Evolutionary conservation across 2,113 vertebrate species (phyloP).

Genomic region (Ophthalmolycus amberensis): DNA sequence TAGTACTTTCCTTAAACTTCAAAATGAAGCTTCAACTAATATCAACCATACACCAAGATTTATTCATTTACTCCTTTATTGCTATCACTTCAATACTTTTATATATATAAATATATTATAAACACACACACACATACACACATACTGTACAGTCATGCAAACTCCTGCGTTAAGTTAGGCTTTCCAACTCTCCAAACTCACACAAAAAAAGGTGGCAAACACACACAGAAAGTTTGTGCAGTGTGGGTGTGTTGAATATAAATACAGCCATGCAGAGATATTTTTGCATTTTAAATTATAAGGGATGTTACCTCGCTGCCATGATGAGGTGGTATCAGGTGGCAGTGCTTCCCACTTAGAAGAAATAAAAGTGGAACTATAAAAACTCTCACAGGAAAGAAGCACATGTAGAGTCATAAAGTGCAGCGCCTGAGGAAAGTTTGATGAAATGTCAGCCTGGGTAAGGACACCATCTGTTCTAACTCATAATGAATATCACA

Average conservation of each 20-base stretch:
- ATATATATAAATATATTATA: background rate
- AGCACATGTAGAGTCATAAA: conserved; percentile 24
- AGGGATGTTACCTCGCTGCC: background rate
- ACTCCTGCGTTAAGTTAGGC: background rate
- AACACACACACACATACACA: background rate
- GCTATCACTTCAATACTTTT: background rate
- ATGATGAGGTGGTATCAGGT: conserved; percentile 6
- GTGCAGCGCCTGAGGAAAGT: conserved; percentile 8
- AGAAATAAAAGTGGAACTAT: conserved; percentile 13
- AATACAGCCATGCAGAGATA: background rate
- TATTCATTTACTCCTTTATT: too few relatives aligned
- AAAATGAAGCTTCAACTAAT: background rate
- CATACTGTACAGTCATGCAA: background rate
- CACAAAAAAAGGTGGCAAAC: background rate
- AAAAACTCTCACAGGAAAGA: conserved; percentile 3
- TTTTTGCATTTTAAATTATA: background rate
- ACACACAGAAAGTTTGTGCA: background rate
- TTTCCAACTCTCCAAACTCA: background rate
- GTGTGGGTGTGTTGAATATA: background rate
- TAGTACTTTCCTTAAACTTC: background rate
- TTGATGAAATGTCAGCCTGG: conserved; percentile 49
- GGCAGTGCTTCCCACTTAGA: background rate
- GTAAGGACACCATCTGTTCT: conserved; percentile 49
- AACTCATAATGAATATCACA: conserved; percentile 35
- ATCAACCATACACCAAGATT: background rate